phyloP scores from a whole-genome alignment of 2,797 vertebrate genomes.

The Moxostoma hubbsi region DNA sequence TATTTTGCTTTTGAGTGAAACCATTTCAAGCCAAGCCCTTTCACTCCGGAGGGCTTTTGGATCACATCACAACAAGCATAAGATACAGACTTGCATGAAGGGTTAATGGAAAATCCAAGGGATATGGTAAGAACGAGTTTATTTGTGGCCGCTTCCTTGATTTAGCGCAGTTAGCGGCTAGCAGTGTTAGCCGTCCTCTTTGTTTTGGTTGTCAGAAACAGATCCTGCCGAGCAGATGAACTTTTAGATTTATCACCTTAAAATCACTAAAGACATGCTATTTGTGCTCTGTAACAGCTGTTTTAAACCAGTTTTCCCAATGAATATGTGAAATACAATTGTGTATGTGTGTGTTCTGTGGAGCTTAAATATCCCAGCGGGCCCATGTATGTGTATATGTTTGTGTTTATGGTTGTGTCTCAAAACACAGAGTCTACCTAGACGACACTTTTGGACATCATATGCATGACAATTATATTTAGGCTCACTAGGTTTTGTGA shows the following conservation, averaged over 20 bases:
- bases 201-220: constrained; percentile 79
- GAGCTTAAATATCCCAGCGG: constrained; percentile 13
- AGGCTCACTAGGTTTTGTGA: not conserved
- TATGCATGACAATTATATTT: too few relatives aligned
- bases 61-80: constrained; percentile 55
- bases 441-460: not conserved
- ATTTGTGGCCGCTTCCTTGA: constrained; percentile 55
- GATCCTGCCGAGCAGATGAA: constrained; percentile 50
- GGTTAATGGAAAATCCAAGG: constrained; percentile 97
- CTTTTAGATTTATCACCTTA: not conserved
- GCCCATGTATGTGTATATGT: constrained; percentile 38
- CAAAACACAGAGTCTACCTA: not conserved
- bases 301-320: constrained; percentile 5
- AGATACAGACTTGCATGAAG: constrained; percentile 82
- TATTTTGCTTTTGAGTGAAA: constrained; percentile 63
- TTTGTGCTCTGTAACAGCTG: not conserved
- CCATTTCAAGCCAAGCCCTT: constrained; percentile 60
- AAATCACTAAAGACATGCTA: not conserved
- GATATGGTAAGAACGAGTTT: constrained; percentile 83
- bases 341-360: constrained; percentile 10
- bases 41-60: constrained; percentile 49
- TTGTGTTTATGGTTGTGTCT: constrained; percentile 25
- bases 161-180: constrained; percentile 55
- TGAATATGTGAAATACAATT: constrained; percentile 1
- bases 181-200: constrained; percentile 68